Conservation (phyloP, 1,140 invertebrate genomes). For the Capitella teleta region DNA sequence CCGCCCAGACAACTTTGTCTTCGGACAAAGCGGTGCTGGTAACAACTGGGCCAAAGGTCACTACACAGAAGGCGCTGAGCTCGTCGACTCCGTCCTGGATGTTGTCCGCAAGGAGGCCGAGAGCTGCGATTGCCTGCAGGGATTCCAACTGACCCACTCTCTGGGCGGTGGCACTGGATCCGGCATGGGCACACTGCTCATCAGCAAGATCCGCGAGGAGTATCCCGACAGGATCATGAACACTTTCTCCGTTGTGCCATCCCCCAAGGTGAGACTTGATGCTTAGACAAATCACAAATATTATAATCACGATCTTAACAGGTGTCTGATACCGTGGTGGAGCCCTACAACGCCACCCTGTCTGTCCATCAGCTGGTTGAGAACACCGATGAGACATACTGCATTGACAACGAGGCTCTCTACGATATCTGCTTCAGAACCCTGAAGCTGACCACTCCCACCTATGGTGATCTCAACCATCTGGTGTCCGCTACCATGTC, state of each 20-base stretch:
- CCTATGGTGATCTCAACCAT: slow-evolving; percentile 47
- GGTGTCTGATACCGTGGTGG: slow-evolving; percentile 38
- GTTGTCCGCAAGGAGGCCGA: slow-evolving; percentile 80
- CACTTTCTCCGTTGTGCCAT: slow-evolving; percentile 44
- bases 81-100: slow-evolving; percentile 74
- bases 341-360: slow-evolving; percentile 43
- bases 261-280: slow-evolving; percentile 36
- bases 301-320: too few species aligned
- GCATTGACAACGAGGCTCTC: slow-evolving; percentile 36
- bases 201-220: slow-evolving; percentile 43
- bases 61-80: slow-evolving; percentile 79
- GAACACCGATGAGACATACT: slow-evolving; percentile 39
- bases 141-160: slow-evolving; percentile 55
- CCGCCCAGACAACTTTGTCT: slow-evolving; percentile 81
- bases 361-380: slow-evolving; percentile 40
- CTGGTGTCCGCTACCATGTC: slow-evolving; percentile 64
- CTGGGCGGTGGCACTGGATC: slow-evolving; percentile 75
- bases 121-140: slow-evolving; percentile 53
- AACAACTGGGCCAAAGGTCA: slow-evolving; percentile 88
- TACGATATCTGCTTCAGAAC: slow-evolving; percentile 45
- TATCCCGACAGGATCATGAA: slow-evolving; percentile 46
- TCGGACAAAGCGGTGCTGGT: slow-evolving; percentile 64
- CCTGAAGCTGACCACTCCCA: slow-evolving; percentile 44
- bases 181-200: slow-evolving; percentile 65
- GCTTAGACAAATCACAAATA: too few species aligned